Evolutionary conservation across 2,888 invertebrate species (phyloP), one percentile per base, ranked within the genome.

Genomic region (Drosophila pseudotakahashii): DNA sequence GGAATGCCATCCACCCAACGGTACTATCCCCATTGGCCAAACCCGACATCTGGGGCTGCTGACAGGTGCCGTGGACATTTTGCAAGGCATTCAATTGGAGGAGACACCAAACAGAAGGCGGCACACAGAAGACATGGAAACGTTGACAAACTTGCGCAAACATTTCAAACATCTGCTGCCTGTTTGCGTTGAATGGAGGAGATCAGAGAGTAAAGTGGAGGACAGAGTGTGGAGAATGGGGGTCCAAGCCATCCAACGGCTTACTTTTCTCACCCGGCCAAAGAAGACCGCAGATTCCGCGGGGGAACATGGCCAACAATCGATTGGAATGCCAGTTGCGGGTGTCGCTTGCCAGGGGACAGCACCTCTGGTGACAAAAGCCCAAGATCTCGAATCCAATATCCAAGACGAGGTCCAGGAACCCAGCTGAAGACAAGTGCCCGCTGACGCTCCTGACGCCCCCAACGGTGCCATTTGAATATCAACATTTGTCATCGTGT

Each of bases 401-500:
- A 79, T 67, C 47, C 16, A 10, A 45, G 61, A 53, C 71, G 30
- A 5, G 34, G 66, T 62, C 69, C 53, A 54, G 54, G 47, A 60
- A 32, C 30, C 32, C 14, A 55, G 37, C 37, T 7, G n/a, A 32
- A 45, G 54, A 30, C 45, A 50, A 44, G 58, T 41, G 58, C 73
- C 72, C 73, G 71, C 34, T 34, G 34, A 34, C 11, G 11, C 69
- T 73, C 71, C 61, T 48, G 50, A 71, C 76, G 62, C 75, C 81
- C 68, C 74, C 77, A 73, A 74, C 70, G 73, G 79, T 77, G 83
- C 81, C 84, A 88, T 84, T 84, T 84, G 88, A 84, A 88, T 84
- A 84, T 88, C 84, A 86, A 88, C 84, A 84, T 84, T 84, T 85
- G 84, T 88, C 84, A 88, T 84, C 84, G 80, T 85, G 83, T 88